Conservation (phyloP, 2,113 vertebrate species). For the Tyrannus savana region DNA sequence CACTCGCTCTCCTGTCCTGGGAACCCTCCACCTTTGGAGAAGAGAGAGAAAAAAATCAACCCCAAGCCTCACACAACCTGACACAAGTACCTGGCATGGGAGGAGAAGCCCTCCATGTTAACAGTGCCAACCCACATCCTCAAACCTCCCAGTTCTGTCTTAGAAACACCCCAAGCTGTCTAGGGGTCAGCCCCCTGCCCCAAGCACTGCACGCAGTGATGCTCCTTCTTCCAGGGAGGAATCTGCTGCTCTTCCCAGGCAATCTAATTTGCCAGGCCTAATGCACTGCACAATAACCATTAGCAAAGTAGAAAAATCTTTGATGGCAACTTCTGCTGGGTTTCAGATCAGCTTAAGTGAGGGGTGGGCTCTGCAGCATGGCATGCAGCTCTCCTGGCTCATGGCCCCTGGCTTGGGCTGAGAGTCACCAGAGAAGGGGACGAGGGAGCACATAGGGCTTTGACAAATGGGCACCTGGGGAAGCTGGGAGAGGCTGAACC, state of each 20-base stretch:
- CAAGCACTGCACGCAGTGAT: accelerated
- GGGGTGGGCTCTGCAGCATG: not conserved
- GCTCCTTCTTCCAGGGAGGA: not conserved
- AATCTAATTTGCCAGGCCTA: not conserved
- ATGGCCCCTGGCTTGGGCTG: not conserved
- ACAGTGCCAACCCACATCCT: not conserved
- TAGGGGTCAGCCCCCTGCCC: not conserved
- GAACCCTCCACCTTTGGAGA: conserved; percentile 76
- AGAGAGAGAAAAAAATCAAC: not conserved
- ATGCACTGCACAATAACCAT: not conserved
- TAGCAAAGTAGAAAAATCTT: conserved; percentile 4
- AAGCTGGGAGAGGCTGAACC: not conserved
- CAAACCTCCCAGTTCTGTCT: accelerated
- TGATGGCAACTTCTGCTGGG: not conserved
- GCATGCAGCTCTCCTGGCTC: not conserved
- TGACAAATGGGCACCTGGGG: not conserved
- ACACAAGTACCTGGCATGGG: not conserved
- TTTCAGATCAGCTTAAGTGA: not conserved
- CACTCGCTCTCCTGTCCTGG: conserved; percentile 78
- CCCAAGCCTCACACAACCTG: accelerated
- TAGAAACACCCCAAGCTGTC: not conserved
- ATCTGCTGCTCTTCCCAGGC: not conserved
- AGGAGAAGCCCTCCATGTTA: not conserved
- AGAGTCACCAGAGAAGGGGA: not conserved
- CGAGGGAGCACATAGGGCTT: accelerated